Conservation (phyloP, 2,113 vertebrate species). For the Marmota monax region DNA sequence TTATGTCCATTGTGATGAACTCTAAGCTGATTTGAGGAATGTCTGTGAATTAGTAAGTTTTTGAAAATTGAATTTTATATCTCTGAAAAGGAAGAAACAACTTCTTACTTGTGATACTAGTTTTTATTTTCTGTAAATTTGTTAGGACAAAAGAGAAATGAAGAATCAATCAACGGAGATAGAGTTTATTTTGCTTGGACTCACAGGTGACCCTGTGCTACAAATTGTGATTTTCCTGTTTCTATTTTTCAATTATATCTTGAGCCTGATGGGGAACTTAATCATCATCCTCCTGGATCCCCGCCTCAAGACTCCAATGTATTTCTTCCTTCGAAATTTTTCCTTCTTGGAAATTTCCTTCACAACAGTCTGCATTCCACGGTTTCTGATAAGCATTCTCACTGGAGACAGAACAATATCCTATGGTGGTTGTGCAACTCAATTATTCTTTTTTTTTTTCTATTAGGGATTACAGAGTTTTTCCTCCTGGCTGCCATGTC, state of each 20-base stretch:
- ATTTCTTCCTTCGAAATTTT: slow-evolving; percentile 71
- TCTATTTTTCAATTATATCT: slow-evolving; percentile 54
- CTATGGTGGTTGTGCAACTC: slow-evolving; percentile 45
- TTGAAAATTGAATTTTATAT: not conserved
- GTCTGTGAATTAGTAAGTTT: not conserved
- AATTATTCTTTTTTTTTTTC: slow-evolving; percentile 66
- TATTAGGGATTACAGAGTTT: slow-evolving; percentile 60
- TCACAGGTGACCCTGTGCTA: slow-evolving; percentile 52
- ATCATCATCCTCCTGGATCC: slow-evolving; percentile 52
- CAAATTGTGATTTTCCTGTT: slow-evolving; percentile 67
- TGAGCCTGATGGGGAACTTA: slow-evolving; percentile 47
- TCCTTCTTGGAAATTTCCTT: slow-evolving; percentile 70
- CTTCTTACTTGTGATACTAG: not conserved
- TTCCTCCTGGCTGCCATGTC: slow-evolving; percentile 67
- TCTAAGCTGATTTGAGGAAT: not conserved
- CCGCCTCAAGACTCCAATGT: slow-evolving; percentile 69
- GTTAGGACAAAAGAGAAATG: slow-evolving; percentile 33
- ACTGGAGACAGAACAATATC: slow-evolving; percentile 68
- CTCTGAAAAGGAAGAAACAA: not conserved
- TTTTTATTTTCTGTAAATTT: slow-evolving; percentile 36
- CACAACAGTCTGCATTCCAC: slow-evolving; percentile 45
- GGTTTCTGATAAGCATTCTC: slow-evolving; percentile 57
- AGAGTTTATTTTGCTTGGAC: slow-evolving; percentile 61
- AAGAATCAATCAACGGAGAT: slow-evolving; percentile 48
- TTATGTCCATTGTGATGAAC: not conserved